Percentiles rank a stretch among this genome's conserved stretches.
Evolutionary conservation across 2,888 invertebrate species (phyloP).

Genomic region (Saturnia japonica): DNA sequence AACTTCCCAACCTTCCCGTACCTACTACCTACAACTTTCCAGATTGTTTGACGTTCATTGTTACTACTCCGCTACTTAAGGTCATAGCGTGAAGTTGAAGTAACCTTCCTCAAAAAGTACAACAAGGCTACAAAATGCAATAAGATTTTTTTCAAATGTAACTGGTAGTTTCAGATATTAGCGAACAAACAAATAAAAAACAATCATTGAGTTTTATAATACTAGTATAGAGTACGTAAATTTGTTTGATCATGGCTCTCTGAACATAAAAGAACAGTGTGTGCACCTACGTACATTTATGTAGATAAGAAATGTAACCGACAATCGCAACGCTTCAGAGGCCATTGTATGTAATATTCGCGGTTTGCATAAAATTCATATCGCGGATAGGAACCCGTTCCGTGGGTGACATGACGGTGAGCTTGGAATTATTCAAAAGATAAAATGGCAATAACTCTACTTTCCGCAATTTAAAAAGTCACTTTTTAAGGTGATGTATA

Average conservation of each 20-base stretch:
- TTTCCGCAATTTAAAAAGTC: conserved; percentile 19
- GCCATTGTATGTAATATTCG: conserved; percentile 53
- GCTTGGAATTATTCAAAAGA: conserved; percentile 44
- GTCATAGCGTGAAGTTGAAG: no score
- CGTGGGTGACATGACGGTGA: conserved; percentile 36
- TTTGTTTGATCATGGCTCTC: not conserved
- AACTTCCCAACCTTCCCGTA: no score
- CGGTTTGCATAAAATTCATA: conserved; percentile 57
- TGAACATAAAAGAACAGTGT: conserved; percentile 23
- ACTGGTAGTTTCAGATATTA: no score
- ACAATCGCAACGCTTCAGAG: conserved; percentile 53
- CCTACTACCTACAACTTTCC: no score
- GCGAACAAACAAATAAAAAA: no score
- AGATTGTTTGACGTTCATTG: no score
- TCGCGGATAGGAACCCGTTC: conserved; percentile 33
- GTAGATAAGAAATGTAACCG: conserved; percentile 65
- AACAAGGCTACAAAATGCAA: no score
- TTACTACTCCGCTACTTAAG: no score
- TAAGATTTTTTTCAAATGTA: no score
- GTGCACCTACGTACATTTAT: conserved; percentile 51
- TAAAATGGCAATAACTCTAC: conserved; percentile 41
- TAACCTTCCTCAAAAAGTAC: no score
- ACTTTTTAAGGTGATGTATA: conserved; percentile 10
- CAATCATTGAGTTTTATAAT: not conserved
- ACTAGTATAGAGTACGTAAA: not conserved